These are phyloP conservation scores for Medauroidea extradentata DNA, from an alignment of 1,140 invertebrate species.

Conservation along the genomic window DNA sequence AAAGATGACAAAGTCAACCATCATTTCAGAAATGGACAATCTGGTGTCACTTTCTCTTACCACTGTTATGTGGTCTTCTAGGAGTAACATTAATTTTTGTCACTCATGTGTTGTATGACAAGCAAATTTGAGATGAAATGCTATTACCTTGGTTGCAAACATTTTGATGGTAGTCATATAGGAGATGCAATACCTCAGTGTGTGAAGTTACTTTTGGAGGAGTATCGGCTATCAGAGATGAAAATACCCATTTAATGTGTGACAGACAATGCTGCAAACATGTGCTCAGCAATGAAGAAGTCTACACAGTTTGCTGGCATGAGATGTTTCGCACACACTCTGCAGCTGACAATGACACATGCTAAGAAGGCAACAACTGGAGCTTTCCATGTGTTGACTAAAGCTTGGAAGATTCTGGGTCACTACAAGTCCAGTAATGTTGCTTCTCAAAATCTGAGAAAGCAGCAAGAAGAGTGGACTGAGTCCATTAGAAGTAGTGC, in stretches of 20 bases:
- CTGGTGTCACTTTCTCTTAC: conserved; percentile 8
- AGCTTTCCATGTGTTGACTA: background rate
- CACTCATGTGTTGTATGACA: conserved; percentile 7
- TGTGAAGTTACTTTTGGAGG: conserved; percentile 3
- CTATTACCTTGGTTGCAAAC: conserved; percentile 1
- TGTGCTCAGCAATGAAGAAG: conserved; percentile 1
- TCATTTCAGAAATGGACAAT: conserved; percentile 8
- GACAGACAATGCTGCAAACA: conserved; percentile 14
- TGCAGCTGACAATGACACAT: conserved; percentile 12
- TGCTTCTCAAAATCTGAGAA: conserved; percentile 1
- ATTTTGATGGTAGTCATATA: conserved; percentile 6
- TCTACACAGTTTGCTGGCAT: background rate
- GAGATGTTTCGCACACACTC: conserved; percentile 17
- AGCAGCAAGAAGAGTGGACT: conserved; percentile 1
- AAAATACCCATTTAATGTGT: conserved; percentile 8
- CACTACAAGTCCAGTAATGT: conserved; percentile 4
- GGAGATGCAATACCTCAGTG: conserved; percentile 6
- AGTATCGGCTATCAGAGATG: conserved; percentile 6
- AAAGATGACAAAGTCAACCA: conserved; percentile 6
- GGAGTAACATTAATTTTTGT: conserved; percentile 10
- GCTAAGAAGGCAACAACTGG: background rate
- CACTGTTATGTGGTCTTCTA: conserved; percentile 14
- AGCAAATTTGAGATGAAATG: conserved; percentile 4
- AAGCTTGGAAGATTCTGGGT: conserved; percentile 9
- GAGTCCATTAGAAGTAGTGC: conserved; percentile 4